phyloP scores from a whole-genome alignment of 2,113 vertebrate genomes.

The Tetraodon nigroviridis region DNA sequence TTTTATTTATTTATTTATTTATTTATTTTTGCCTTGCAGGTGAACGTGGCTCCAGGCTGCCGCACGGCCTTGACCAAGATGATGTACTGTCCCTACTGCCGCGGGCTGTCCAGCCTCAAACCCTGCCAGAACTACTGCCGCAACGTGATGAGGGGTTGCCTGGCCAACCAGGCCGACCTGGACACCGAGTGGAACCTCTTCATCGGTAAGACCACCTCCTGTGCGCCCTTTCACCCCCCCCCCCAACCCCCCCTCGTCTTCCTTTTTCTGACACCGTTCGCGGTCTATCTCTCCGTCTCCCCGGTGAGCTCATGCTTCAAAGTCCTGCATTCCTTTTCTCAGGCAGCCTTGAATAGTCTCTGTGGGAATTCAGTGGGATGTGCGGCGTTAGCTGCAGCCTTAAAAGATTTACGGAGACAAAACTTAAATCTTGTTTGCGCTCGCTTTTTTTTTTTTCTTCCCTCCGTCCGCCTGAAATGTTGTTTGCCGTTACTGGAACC shows the following conservation, averaged over 20 bases:
- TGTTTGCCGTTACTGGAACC: conserved; percentile 58
- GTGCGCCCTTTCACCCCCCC: conserved; percentile 8
- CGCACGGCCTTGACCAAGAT: conserved; percentile 93
- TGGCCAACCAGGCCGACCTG: conserved; percentile 97
- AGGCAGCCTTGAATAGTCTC: conserved; percentile 47
- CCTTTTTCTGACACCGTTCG: background rate
- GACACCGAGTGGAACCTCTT: conserved; percentile 98
- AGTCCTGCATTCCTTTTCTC: conserved; percentile 38
- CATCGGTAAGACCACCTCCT: conserved; percentile 82
- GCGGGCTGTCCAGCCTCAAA: conserved; percentile 83
- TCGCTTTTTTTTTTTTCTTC: conserved; percentile 48
- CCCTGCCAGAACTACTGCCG: conserved; percentile 96
- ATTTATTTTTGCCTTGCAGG: conserved; percentile 70
- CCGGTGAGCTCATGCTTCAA: conserved; percentile 24
- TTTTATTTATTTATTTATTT: too few species aligned
- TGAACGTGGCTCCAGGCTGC: conserved; percentile 90
- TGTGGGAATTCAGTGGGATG: conserved; percentile 51
- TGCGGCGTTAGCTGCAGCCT: conserved; percentile 56
- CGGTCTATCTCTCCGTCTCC: conserved; percentile 6
- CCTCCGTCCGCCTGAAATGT: conserved; percentile 52
- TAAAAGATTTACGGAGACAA: conserved; percentile 68
- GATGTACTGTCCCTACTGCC: conserved; percentile 95
- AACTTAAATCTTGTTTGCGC: conserved; percentile 69
- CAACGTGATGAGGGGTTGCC: conserved; percentile 97
- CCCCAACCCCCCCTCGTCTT: background rate